Percentiles rank a stretch among this genome's conserved stretches.
phyloP scores from a whole-genome alignment of 2,797 vertebrate species.

The Etheostoma perlongum region DNA sequence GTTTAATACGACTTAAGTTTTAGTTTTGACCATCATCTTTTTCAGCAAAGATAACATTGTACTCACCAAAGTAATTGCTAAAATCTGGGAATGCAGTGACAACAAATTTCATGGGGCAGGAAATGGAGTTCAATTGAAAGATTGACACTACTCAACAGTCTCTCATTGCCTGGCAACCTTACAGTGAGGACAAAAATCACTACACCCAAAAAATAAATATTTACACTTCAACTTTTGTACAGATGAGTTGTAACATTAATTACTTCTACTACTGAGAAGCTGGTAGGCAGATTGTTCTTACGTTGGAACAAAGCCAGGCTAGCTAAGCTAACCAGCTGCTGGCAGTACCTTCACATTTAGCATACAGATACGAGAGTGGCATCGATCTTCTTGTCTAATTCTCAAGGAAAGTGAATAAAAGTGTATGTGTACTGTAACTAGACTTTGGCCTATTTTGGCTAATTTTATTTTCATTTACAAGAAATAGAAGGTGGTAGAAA shows the following conservation, averaged over 20 bases:
- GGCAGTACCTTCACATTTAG: neutral
- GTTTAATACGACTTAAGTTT: neutral
- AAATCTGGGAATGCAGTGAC: constrained; percentile 9
- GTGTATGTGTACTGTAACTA: neutral
- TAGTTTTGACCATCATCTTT: neutral
- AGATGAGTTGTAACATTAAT: neutral
- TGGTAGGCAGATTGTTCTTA: neutral
- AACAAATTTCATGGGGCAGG: neutral
- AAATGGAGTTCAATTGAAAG: neutral
- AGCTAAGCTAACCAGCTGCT: constrained; percentile 2
- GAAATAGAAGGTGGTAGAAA: neutral
- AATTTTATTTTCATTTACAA: neutral
- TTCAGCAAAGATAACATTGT: neutral
- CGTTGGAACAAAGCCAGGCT: neutral
- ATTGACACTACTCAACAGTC: too few relatives aligned
- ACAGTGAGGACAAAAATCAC: neutral
- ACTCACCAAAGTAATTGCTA: neutral
- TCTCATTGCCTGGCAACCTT: neutral
- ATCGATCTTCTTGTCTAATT: neutral
- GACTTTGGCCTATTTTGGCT: too few relatives aligned
- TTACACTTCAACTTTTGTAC: neutral
- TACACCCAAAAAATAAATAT: neutral
- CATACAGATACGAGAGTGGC: neutral
- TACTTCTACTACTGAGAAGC: neutral
- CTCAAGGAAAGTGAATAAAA: neutral